Conservation (phyloP, 1,140 invertebrate species). For the Drosophila novamexicana region DNA sequence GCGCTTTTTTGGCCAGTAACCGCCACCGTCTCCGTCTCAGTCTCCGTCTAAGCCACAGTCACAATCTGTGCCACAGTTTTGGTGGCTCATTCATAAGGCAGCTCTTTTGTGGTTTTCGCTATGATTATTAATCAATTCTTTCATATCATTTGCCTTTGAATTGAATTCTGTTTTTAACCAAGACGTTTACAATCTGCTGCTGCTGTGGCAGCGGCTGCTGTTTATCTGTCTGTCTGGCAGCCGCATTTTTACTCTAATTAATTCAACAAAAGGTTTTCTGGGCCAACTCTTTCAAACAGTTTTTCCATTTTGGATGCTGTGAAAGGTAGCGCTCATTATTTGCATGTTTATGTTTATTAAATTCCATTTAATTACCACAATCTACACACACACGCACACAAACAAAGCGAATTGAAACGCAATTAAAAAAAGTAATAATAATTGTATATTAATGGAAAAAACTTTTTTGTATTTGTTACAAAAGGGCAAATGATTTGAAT, state of each 20-base stretch:
- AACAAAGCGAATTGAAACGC: slow-evolving; percentile 34
- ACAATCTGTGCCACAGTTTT: slow-evolving; percentile 37
- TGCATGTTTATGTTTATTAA: slow-evolving; percentile 80
- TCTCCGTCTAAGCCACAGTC: slow-evolving; percentile 1
- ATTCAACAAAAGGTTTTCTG: slow-evolving; percentile 78
- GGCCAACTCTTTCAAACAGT: slow-evolving; percentile 62
- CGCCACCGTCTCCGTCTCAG: not conserved
- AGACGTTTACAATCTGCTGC: slow-evolving; percentile 61
- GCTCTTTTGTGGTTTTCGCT: slow-evolving; percentile 80
- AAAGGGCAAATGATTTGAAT: slow-evolving; percentile 57
- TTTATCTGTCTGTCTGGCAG: slow-evolving; percentile 26
- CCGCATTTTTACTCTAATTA: slow-evolving; percentile 74
- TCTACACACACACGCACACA: slow-evolving; percentile 38
- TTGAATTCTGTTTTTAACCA: slow-evolving; percentile 65
- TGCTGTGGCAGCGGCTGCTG: slow-evolving; percentile 30
- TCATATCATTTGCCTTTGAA: slow-evolving; percentile 80
- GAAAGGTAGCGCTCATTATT: slow-evolving; percentile 78
- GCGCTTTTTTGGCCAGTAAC: slow-evolving; percentile 67
- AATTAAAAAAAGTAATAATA: slow-evolving; percentile 55
- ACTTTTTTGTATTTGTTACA: slow-evolving; percentile 43
- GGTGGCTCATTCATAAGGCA: slow-evolving; percentile 43
- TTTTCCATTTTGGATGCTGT: slow-evolving; percentile 66
- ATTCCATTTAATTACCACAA: slow-evolving; percentile 80
- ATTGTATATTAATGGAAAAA: slow-evolving; percentile 73
- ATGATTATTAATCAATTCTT: slow-evolving; percentile 83